Evolutionary conservation across 2,888 invertebrate species (phyloP).

Genomic region (Uloborus plumipes): DNA sequence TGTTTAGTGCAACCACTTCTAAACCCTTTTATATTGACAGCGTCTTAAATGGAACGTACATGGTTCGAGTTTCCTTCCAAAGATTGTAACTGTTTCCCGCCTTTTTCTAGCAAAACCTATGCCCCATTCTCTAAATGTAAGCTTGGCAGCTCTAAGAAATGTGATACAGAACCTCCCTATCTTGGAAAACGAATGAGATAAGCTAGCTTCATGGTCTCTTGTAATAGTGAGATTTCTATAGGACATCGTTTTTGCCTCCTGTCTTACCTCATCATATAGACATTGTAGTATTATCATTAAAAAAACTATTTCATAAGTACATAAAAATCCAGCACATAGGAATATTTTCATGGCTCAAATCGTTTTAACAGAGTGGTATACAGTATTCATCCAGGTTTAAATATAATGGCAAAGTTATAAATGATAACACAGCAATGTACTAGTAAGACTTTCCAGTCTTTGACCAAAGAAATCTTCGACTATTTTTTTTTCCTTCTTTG

Average conservation of each 20-base stretch:
- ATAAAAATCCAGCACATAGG: constrained; percentile 45
- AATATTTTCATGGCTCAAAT: constrained; percentile 63
- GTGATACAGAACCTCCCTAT: neutral
- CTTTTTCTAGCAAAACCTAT: neutral
- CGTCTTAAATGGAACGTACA: too few relatives aligned
- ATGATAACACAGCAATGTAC: constrained; percentile 25
- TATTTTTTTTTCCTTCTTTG: neutral
- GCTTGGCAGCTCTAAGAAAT: neutral
- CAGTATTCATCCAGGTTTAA: constrained; percentile 38
- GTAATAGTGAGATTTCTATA: constrained; percentile 61
- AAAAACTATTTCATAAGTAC: constrained; percentile 39
- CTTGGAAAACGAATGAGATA: constrained; percentile 17
- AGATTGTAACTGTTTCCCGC: neutral
- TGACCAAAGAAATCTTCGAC: constrained; percentile 16
- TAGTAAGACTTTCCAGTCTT: constrained; percentile 14
- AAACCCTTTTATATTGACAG: too few relatives aligned
- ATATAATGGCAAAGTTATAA: constrained; percentile 37
- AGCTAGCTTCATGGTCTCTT: constrained; percentile 48
- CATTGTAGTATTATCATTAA: constrained; percentile 56
- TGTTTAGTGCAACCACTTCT: constrained; percentile 5
- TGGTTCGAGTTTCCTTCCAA: neutral
- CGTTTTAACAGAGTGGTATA: constrained; percentile 52
- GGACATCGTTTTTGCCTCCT: constrained; percentile 60
- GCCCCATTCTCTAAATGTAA: neutral
- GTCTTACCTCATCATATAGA: constrained; percentile 60